A percentile compares a stretch with the other conserved stretches of the same genome.
These are phyloP conservation scores for Cryptus armator DNA, from an alignment of 2,888 invertebrate species.

Conservation along the genomic window DNA sequence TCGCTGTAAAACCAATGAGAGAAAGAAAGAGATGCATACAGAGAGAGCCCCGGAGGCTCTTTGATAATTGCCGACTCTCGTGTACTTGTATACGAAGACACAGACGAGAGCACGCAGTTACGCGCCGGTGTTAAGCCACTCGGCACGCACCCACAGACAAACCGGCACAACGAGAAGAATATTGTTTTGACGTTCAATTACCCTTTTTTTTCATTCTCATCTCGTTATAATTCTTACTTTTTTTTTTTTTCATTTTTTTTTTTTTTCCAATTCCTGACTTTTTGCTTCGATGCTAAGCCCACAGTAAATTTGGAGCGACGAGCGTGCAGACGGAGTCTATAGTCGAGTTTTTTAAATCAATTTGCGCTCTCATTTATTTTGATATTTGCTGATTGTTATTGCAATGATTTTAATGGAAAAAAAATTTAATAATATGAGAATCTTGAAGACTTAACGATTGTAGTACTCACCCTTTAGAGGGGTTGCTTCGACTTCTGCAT, in stretches of 20 bases:
- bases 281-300: not conserved
- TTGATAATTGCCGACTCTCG: constrained; percentile 80
- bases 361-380: not conserved
- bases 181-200: constrained; percentile 76
- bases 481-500: not conserved
- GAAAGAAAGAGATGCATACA: not conserved
- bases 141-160: constrained; percentile 28
- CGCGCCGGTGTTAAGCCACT: constrained; percentile 1
- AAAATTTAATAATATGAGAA: not conserved
- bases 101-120: constrained; percentile 37
- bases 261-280: not conserved
- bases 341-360: not conserved
- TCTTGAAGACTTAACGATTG: not conserved
- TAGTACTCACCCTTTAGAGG: not conserved
- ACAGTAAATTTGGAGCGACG: not conserved
- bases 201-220: constrained; percentile 39
- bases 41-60: constrained; percentile 69
- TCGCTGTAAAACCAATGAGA: constrained; percentile 12
- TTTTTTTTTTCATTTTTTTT: constrained; percentile 28
- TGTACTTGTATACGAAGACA: constrained; percentile 37
- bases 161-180: constrained; percentile 50
- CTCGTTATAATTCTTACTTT: not conserved
- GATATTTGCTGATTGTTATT: not conserved
- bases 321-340: not conserved
- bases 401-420: not conserved